Evolutionary conservation across 2,113 vertebrate genomes (phyloP).

Genomic region (Istiophorus platypterus): DNA sequence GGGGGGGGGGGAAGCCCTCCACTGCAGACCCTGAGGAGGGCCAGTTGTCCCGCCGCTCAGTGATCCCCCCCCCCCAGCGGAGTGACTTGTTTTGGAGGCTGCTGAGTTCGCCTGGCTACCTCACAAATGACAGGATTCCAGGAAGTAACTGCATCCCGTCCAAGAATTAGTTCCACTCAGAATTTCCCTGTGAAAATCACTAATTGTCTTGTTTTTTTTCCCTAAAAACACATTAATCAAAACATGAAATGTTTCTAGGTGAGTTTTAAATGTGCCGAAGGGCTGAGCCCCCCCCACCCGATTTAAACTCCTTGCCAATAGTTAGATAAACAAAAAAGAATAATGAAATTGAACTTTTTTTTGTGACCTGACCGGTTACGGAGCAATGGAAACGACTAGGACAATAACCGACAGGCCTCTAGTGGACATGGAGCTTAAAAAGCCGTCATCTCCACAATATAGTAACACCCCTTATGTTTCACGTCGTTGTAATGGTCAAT

Average conservation of each 20-base stretch:
- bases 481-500: too few species aligned
- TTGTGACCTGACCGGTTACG: too few species aligned
- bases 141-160: background rate
- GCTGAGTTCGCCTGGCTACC: background rate
- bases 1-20: background rate
- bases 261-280: background rate
- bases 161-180: background rate
- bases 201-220: background rate
- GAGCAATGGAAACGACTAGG: too few species aligned
- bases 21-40: constrained; percentile 12
- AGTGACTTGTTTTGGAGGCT: too few species aligned
- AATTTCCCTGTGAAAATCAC: background rate
- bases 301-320: too few species aligned
- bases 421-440: too few species aligned
- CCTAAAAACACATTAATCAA: background rate
- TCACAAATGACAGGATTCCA: background rate
- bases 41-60: constrained; percentile 13
- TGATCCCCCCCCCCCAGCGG: constrained; percentile 36
- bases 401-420: too few species aligned
- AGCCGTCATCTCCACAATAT: too few species aligned
- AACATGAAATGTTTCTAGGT: background rate
- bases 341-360: background rate
- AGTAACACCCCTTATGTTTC: too few species aligned
- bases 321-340: too few species aligned
- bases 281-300: background rate